Percentiles rank a stretch among this genome's conserved stretches.
These are phyloP conservation scores for Atta colombica DNA, from an alignment of 1,140 invertebrate species.

Conservation along the genomic window DNA sequence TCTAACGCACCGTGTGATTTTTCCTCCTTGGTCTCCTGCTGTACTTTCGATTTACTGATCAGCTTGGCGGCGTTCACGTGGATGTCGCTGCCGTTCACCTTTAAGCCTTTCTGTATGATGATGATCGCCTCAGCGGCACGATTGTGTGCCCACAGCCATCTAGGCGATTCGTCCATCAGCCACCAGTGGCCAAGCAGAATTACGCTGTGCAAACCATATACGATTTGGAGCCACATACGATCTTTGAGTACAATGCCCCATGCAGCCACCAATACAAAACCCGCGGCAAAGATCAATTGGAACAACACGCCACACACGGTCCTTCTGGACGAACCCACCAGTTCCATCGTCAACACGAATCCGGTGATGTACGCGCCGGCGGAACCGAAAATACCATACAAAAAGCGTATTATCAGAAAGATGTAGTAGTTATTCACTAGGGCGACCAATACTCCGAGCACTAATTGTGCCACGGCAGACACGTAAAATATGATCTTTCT, in stretches of 20 bases:
- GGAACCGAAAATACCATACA: conserved; percentile 94
- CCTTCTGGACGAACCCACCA: conserved; percentile 93
- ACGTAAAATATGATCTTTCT: conserved; percentile 93
- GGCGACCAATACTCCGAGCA: conserved; percentile 91
- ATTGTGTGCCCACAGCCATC: conserved; percentile 94
- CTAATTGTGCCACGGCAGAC: conserved; percentile 90
- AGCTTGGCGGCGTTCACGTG: conserved; percentile 89
- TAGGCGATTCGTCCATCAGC: conserved; percentile 94
- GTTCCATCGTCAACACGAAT: conserved; percentile 95
- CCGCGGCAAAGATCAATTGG: conserved; percentile 92
- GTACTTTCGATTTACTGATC: conserved; percentile 88
- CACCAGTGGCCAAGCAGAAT: conserved; percentile 93
- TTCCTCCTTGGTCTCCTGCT: conserved; percentile 82
- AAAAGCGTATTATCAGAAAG: conserved; percentile 90
- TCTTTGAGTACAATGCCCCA: conserved; percentile 94
- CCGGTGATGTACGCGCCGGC: conserved; percentile 94
- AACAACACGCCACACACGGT: conserved; percentile 94
- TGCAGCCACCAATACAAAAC: conserved; percentile 93
- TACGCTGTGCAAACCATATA: conserved; percentile 92
- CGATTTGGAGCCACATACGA: conserved; percentile 91
- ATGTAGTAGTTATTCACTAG: conserved; percentile 92
- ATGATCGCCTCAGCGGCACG: conserved; percentile 90
- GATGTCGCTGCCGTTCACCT: conserved; percentile 89
- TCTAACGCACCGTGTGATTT: conserved; percentile 88
- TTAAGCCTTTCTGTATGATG: conserved; percentile 91